Base-by-base conservation (phyloP, 2,113 vertebrate genomes). In the Grus americana region DNA sequence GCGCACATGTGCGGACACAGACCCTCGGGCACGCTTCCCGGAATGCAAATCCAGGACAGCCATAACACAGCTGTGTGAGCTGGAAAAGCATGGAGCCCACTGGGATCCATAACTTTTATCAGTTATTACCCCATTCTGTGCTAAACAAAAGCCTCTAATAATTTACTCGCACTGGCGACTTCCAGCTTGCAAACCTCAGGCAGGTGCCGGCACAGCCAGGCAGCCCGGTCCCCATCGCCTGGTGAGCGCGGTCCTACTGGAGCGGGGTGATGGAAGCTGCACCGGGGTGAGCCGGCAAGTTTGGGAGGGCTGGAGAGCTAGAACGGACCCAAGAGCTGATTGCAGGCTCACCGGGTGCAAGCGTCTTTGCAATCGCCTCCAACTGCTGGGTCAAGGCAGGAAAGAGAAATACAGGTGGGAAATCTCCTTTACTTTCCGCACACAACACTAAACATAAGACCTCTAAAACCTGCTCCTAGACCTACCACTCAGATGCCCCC, bases 101-200 rank as follows among this genome's bases (percentile, higher is more conserved):
- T 63, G 97, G 97, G 96, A 97, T 90, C 95, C 93, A 93, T 97
- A 97, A 97, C 94, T 97, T 97, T 95, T 95, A 96, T 95, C 96
- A 96, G 94, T 90, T 93, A 95, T 97, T 95, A 96, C 93, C 97
- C 92, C 93, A 75, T 96, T 91, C 92, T 96, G 95, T 82, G 92
- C 95, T 96, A 93, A 95, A 96, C 94, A 96, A 96, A 96, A 96
- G 92, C 93, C 74, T 95, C 92, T 91, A 92, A 95, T 96, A 94
- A 96, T 95, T 97, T 92, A 95, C 79, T 95, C 18, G 2, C 38
- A 2, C 61, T 91, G 95, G 96, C 0, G 8, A 92, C 84, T 95
- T 95, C 84, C 86, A 88, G 90, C 86, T 84, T 68, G 44, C 91
- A 81, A 91, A 88, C 4, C 55, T 34, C 63, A 16, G 89, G 93